A percentile compares a stretch with the other conserved stretches of the same genome.
Evolutionary conservation across 2,888 invertebrate species (phyloP).

Genomic region (Melanostoma scalare): DNA sequence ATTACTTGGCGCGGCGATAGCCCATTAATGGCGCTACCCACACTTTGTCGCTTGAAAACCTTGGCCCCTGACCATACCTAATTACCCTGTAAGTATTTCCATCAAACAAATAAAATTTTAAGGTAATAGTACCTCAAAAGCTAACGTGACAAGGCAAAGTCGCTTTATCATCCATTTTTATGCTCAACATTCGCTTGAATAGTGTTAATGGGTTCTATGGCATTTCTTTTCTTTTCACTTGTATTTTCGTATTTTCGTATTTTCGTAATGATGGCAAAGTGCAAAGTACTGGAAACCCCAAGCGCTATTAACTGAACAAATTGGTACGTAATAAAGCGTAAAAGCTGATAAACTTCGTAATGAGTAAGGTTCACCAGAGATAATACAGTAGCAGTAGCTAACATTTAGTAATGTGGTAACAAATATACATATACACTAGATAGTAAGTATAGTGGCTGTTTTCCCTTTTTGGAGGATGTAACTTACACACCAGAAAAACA

Average conservation of each 20-base stretch:
- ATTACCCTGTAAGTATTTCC: too few relatives aligned
- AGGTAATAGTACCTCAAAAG: background rate
- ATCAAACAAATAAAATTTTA: too few relatives aligned
- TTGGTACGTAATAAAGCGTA: slow-evolving; percentile 51
- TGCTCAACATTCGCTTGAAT: background rate
- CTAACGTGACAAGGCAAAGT: background rate
- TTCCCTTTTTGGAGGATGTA: background rate
- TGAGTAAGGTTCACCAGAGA: slow-evolving; percentile 33
- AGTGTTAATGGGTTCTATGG: background rate
- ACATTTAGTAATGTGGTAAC: slow-evolving; percentile 12
- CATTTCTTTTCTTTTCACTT: background rate
- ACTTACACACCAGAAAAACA: background rate
- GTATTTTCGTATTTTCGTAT: too few relatives aligned
- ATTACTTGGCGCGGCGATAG: too few relatives aligned
- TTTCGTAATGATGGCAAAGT: background rate
- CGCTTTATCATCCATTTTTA: too few relatives aligned
- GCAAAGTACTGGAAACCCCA: background rate
- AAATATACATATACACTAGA: too few relatives aligned
- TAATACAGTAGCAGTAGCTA: slow-evolving; percentile 19
- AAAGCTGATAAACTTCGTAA: slow-evolving; percentile 49
- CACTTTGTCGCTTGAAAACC: too few relatives aligned
- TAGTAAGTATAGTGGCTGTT: too few relatives aligned
- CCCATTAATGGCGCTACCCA: too few relatives aligned
- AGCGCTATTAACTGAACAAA: slow-evolving; percentile 22
- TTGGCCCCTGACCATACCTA: too few relatives aligned